Percentiles rank a stretch among this genome's conserved stretches.
phyloP scores from a whole-genome alignment of 2,113 vertebrate species.

The Sturnira hondurensis region DNA sequence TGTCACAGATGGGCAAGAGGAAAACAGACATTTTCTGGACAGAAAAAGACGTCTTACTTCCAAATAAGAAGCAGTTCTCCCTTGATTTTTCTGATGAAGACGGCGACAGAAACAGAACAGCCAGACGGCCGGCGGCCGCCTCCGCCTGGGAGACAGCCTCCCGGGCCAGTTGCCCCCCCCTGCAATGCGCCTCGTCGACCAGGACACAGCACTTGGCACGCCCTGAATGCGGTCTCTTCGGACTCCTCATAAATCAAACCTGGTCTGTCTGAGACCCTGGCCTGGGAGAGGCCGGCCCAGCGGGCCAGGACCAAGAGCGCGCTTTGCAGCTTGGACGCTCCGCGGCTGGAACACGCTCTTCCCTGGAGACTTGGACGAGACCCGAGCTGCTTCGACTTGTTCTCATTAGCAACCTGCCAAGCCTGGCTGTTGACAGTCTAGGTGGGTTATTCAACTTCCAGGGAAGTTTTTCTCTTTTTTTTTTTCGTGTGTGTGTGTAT shows the following conservation, averaged over 20 bases:
- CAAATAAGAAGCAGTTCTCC: not conserved
- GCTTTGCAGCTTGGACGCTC: not conserved
- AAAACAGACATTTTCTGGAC: not conserved
- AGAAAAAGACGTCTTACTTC: not conserved
- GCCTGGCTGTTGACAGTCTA: not conserved
- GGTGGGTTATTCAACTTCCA: no score
- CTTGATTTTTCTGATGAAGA: not conserved
- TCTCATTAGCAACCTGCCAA: not conserved
- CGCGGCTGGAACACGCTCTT: not conserved
- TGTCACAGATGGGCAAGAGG: not conserved
- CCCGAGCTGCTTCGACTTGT: not conserved
- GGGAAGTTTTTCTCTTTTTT: not conserved
- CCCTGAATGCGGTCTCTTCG: not conserved
- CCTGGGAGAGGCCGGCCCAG: not conserved
- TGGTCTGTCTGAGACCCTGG: not conserved
- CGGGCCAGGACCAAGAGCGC: accelerated
- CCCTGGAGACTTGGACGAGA: not conserved
- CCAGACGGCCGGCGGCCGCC: not conserved
- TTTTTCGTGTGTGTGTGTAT: no score
- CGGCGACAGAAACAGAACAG: not conserved
- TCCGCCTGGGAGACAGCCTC: no score
- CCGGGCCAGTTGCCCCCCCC: accelerated
- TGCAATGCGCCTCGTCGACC: accelerated
- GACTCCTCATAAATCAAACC: not conserved
- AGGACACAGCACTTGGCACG: not conserved